A percentile compares a stretch with the other conserved stretches of the same genome.
Evolutionary conservation across 1,140 invertebrate genomes (phyloP).

Genomic region (Penaeus chinensis): DNA sequence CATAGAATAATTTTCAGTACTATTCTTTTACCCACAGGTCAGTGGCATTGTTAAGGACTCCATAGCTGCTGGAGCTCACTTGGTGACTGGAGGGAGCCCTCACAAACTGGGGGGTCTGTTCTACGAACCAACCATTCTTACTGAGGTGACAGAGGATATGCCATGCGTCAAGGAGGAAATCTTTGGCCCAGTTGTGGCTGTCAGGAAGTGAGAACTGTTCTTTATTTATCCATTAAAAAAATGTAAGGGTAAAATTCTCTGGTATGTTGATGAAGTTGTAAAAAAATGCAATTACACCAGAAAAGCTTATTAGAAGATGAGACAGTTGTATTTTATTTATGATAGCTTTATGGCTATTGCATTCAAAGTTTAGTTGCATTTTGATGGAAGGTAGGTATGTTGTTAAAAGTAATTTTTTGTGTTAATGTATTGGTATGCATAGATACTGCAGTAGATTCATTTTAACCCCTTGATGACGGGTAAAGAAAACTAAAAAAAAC

Average conservation of each 20-base stretch:
- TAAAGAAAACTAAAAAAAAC: too few relatives aligned
- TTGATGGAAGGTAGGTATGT: not conserved
- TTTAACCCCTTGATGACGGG: too few relatives aligned
- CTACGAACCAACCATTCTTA: constrained; percentile 92
- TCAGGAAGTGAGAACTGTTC: constrained; percentile 76
- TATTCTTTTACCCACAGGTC: constrained; percentile 69
- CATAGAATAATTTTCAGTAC: not conserved
- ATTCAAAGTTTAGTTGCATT: not conserved
- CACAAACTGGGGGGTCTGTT: constrained; percentile 80
- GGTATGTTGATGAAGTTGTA: too few relatives aligned
- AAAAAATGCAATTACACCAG: not conserved
- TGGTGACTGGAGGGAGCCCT: constrained; percentile 84
- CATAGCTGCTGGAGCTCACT: constrained; percentile 83
- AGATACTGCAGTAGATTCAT: too few relatives aligned
- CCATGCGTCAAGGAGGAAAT: constrained; percentile 89
- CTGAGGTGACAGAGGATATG: constrained; percentile 84
- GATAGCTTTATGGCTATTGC: not conserved
- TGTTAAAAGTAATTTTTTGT: not conserved
- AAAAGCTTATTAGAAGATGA: not conserved
- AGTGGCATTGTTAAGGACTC: constrained; percentile 85
- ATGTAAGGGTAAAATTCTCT: not conserved
- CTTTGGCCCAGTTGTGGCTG: constrained; percentile 93
- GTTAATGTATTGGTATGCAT: too few relatives aligned
- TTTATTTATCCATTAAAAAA: constrained; percentile 11
- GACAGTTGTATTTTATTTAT: not conserved